Evolutionary conservation across 35 echinoderm and acorn worm species (phyloP).

Genomic region (Ophioderma brevispina): DNA sequence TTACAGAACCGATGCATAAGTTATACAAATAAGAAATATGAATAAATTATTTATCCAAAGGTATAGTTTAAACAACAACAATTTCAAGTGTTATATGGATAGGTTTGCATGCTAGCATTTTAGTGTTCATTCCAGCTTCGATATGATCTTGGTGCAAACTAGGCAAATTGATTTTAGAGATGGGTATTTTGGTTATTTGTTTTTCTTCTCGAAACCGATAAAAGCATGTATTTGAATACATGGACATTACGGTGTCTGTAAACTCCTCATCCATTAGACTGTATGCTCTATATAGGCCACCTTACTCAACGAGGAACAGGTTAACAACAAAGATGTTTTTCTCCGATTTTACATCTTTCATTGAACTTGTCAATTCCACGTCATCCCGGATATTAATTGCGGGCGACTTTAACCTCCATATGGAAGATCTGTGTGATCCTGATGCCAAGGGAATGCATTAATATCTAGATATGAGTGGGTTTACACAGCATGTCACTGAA

Average conservation of each 20-base stretch:
- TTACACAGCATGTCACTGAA: conserved; percentile 49
- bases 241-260: conserved; percentile 18
- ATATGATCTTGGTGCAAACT: too few species aligned
- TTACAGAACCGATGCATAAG: too few species aligned
- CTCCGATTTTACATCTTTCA: not conserved
- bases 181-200: too few species aligned
- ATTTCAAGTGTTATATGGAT: too few species aligned
- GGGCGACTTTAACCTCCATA: not conserved
- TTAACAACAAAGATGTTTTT: conserved; percentile 20
- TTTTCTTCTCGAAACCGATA: too few species aligned
- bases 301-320: conserved; percentile 50
- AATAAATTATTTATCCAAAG: too few species aligned
- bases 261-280: conserved; percentile 21
- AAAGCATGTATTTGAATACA: conserved; percentile 65
- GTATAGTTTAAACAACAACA: too few species aligned
- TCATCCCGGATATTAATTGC: not conserved
- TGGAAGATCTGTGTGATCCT: conserved; percentile 18
- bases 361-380: not conserved
- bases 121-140: too few species aligned
- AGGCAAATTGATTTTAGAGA: too few species aligned
- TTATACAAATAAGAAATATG: too few species aligned
- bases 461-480: conserved; percentile 19
- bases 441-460: not conserved
- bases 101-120: too few species aligned
- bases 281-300: conserved; percentile 41